These are phyloP conservation scores for Ernsta delagoae DNA, from an alignment of 2,888 invertebrate genomes.

Conservation along the genomic window DNA sequence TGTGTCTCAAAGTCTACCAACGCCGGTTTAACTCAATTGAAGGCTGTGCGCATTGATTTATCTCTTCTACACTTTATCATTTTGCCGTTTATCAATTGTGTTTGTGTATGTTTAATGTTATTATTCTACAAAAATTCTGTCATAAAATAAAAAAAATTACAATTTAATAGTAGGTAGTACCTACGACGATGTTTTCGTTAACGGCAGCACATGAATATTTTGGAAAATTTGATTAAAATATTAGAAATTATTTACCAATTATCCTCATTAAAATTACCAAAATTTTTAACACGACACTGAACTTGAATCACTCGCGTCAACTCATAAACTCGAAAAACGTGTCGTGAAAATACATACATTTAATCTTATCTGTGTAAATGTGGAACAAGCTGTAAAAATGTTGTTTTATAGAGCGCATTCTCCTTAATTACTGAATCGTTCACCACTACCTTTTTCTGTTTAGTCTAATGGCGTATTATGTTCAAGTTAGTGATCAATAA, in stretches of 20 bases:
- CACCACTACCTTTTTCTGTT: conserved; percentile 19
- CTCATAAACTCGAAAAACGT: conserved; percentile 26
- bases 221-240: not conserved
- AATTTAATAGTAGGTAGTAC: too few species aligned
- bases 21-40: not conserved
- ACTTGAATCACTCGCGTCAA: conserved; percentile 26
- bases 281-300: conserved; percentile 9
- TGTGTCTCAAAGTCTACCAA: not conserved
- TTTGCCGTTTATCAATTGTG: not conserved
- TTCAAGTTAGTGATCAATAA: conserved; percentile 46
- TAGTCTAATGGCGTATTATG: conserved; percentile 44
- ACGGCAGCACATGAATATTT: not conserved
- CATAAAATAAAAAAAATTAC: too few species aligned
- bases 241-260: not conserved
- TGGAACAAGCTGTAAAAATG: conserved; percentile 24
- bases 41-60: not conserved
- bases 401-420: conserved; percentile 28
- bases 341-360: conserved; percentile 23
- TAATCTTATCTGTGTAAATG: conserved; percentile 34
- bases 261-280: not conserved
- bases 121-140: too few species aligned
- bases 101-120: too few species aligned
- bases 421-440: conserved; percentile 28
- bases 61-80: not conserved
- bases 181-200: too few species aligned